A percentile compares a stretch with the other conserved stretches of the same genome.
Evolutionary conservation across 2,888 invertebrate species (phyloP).

Genomic region (Unio delphinus): DNA sequence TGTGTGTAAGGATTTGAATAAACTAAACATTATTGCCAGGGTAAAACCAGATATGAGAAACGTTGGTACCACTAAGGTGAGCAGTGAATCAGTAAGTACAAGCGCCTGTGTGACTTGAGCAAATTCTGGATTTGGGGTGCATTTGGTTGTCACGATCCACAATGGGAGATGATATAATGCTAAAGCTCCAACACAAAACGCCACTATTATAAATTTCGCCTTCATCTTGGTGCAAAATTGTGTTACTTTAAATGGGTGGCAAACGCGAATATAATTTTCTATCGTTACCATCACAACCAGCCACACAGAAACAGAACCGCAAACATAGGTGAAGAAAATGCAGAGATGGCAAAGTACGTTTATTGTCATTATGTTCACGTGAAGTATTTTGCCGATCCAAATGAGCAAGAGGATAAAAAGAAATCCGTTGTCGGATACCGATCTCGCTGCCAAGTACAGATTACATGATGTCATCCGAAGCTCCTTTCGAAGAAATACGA

Average conservation of each 20-base stretch:
- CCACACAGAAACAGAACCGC: slow-evolving; percentile 39
- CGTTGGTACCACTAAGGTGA: slow-evolving; percentile 23
- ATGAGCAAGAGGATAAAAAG: slow-evolving; percentile 77
- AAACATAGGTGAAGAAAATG: slow-evolving; percentile 77
- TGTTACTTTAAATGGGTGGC: slow-evolving; percentile 27
- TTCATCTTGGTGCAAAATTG: slow-evolving; percentile 25
- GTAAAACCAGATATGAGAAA: slow-evolving; percentile 12
- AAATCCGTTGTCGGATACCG: slow-evolving; percentile 84
- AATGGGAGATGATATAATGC: slow-evolving; percentile 34
- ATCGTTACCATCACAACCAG: slow-evolving; percentile 21
- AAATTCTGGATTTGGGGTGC: no score
- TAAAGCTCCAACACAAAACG: slow-evolving; percentile 18
- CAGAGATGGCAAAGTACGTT: slow-evolving; percentile 81
- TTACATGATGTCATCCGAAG: slow-evolving; percentile 83
- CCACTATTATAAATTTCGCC: slow-evolving; percentile 17
- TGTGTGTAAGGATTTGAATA: slow-evolving; percentile 27
- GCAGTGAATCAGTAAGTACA: background rate
- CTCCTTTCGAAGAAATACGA: slow-evolving; percentile 82
- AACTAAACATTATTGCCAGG: slow-evolving; percentile 23
- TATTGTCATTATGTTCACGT: slow-evolving; percentile 56
- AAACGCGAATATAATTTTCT: slow-evolving; percentile 27
- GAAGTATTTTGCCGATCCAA: slow-evolving; percentile 60
- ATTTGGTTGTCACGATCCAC: slow-evolving; percentile 15
- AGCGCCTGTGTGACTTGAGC: no score
- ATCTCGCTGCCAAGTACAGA: slow-evolving; percentile 84